These are phyloP conservation scores for Drosophila limbata DNA, from an alignment of 2,888 invertebrate species.

Conservation along the genomic window DNA sequence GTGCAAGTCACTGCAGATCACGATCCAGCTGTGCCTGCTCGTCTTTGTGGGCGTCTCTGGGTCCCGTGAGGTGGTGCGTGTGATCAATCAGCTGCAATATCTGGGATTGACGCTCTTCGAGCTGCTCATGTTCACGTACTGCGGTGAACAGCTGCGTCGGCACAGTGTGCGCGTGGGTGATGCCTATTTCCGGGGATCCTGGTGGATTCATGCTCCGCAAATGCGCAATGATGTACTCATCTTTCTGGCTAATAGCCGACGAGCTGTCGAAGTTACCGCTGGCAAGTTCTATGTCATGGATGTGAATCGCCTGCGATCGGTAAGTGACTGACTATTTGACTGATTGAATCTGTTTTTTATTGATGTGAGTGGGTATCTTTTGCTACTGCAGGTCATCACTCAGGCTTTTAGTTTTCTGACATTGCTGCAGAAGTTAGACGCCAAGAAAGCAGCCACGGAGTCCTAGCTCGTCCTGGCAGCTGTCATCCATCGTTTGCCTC, in stretches of 20 bases:
- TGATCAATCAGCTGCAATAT: conserved; percentile 81
- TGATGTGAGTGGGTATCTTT: background rate
- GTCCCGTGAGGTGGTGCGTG: conserved; percentile 62
- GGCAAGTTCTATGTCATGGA: conserved; percentile 84
- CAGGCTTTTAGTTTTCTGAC: conserved; percentile 84
- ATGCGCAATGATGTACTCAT: conserved; percentile 79
- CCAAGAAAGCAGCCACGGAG: conserved; percentile 63
- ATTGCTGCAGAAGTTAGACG: conserved; percentile 81
- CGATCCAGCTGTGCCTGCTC: conserved; percentile 83
- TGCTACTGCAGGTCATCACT: conserved; percentile 72
- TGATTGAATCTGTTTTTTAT: background rate
- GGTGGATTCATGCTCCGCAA: conserved; percentile 72
- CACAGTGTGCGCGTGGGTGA: conserved; percentile 82
- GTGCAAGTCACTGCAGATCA: conserved; percentile 83
- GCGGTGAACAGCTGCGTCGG: conserved; percentile 76
- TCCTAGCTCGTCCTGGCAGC: conserved; percentile 14
- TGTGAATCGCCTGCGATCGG: conserved; percentile 79
- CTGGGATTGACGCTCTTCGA: conserved; percentile 77
- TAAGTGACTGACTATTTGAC: conserved; percentile 22
- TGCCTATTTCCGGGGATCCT: conserved; percentile 79
- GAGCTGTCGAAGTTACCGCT: conserved; percentile 78
- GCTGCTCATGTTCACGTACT: conserved; percentile 82
- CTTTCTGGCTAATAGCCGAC: conserved; percentile 76
- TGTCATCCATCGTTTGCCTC: conserved; percentile 25
- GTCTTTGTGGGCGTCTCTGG: conserved; percentile 82